Percentiles rank a stretch among this genome's conserved stretches.
Conservation (phyloP, 2,797 vertebrate genomes). For the Distichodus sexfasciatus region DNA sequence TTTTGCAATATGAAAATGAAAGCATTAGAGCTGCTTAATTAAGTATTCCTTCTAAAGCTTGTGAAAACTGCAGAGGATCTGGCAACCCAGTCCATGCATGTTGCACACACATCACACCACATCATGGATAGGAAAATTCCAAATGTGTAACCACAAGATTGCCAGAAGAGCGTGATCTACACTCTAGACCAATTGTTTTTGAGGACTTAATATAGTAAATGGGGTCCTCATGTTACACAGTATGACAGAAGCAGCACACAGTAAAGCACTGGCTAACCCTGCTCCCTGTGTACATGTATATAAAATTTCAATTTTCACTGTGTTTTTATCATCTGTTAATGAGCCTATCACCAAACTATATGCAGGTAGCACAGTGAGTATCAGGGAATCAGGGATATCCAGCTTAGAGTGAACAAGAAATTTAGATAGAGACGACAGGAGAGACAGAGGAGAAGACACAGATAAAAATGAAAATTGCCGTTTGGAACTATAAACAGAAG, state of each 20-base stretch:
- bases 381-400: conserved; percentile 63
- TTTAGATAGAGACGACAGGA: conserved; percentile 33
- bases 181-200: conserved; percentile 24
- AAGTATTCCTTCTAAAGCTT: background rate
- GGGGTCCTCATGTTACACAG: conserved; percentile 55
- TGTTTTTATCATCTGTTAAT: background rate
- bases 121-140: conserved; percentile 13
- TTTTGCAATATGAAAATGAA: background rate
- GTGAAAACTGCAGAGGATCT: conserved; percentile 41
- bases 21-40: no score
- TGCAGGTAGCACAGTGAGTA: background rate
- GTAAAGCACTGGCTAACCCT: conserved; percentile 28
- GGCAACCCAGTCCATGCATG: conserved; percentile 36
- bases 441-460: conserved; percentile 62
- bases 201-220: conserved; percentile 5
- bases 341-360: background rate
- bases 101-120: conserved; percentile 25
- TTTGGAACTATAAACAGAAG: conserved; percentile 50
- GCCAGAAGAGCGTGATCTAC: conserved; percentile 13
- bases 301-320: background rate
- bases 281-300: conserved; percentile 1
- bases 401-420: conserved; percentile 66
- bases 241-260: conserved; percentile 14
- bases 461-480: conserved; percentile 62
- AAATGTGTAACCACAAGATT: conserved; percentile 55